Evolutionary conservation across 2,888 invertebrate species (phyloP).

Genomic region (Cantharis flavilabris): DNA sequence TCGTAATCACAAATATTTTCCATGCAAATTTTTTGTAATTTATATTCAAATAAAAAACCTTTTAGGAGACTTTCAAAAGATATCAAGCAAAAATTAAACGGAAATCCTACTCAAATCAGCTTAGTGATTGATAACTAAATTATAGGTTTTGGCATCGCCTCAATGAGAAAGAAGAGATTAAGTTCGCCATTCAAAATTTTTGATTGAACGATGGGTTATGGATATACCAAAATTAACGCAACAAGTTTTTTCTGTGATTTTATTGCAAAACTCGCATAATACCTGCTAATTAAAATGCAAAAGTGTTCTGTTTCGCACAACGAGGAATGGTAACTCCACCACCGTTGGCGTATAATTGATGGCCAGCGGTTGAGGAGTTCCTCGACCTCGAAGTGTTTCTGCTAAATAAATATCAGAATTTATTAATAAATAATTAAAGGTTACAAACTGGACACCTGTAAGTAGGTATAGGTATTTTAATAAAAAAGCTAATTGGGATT

Average conservation of each 20-base stretch:
- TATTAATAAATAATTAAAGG: background rate
- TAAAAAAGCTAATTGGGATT: too few relatives aligned
- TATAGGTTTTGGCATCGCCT: background rate
- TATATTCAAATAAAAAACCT: background rate
- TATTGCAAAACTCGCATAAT: background rate
- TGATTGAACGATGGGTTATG: background rate
- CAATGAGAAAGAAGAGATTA: background rate
- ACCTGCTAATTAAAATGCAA: background rate
- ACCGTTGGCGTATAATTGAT: slow-evolving; percentile 72
- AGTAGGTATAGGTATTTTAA: background rate
- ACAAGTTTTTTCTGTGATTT: background rate
- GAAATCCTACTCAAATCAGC: background rate
- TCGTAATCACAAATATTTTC: background rate
- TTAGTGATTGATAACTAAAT: background rate
- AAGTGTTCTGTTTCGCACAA: slow-evolving; percentile 23
- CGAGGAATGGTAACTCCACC: slow-evolving; percentile 83
- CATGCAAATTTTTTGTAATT: background rate
- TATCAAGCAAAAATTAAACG: background rate
- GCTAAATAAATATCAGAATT: background rate
- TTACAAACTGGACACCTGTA: background rate
- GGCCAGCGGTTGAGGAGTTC: slow-evolving; percentile 81
- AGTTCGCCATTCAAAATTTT: background rate
- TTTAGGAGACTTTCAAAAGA: background rate
- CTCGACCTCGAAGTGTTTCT: slow-evolving; percentile 65
- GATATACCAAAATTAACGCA: background rate